Conservation (phyloP, 2,113 vertebrate genomes). For the Mormyrus lacerda region DNA sequence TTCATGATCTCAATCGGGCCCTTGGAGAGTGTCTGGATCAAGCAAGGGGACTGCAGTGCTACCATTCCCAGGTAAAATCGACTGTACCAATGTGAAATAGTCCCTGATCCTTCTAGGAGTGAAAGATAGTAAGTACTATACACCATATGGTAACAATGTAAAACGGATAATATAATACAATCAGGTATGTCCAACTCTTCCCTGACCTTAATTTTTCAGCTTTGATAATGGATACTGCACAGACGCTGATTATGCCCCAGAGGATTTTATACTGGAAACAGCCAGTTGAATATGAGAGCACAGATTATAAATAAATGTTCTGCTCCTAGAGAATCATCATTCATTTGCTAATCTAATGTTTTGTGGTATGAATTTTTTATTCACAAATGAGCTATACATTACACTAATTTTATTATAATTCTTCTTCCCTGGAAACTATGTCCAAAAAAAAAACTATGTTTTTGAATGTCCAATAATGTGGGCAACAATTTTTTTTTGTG, state of each 20-base stretch:
- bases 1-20: not conserved
- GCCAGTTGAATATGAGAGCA: not conserved
- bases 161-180: not conserved
- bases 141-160: not conserved
- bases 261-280: not conserved
- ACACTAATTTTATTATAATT: not conserved
- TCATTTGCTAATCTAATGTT: not conserved
- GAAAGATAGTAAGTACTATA: not conserved
- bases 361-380: not conserved
- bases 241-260: not conserved
- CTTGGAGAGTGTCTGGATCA: not conserved
- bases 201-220: not conserved
- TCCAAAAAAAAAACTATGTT: too few species aligned
- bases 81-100: not conserved
- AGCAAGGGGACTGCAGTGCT: not conserved
- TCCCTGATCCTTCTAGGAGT: not conserved
- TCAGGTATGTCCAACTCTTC: not conserved
- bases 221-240: not conserved
- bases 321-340: not conserved
- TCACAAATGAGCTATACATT: not conserved
- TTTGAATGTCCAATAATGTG: not conserved
- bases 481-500: not conserved
- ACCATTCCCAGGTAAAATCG: not conserved
- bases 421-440: not conserved
- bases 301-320: not conserved